Conservation (phyloP, 2,797 vertebrate genomes). For the Hypotaenidia okinawae region DNA sequence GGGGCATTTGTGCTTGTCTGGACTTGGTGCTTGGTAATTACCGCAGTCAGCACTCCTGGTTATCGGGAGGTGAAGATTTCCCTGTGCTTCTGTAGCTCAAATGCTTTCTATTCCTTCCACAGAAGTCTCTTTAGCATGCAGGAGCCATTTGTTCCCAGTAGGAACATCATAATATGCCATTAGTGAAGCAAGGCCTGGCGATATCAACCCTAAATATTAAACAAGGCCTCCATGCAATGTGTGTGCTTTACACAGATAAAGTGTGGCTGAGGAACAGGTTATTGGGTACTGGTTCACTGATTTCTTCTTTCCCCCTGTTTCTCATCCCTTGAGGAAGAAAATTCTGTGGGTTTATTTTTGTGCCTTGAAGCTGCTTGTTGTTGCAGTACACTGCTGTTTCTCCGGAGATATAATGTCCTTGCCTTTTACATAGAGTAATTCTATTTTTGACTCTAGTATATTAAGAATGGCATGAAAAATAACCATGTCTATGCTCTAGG, state of each 20-base stretch:
- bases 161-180: neutral
- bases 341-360: slow-evolving; percentile 44
- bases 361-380: slow-evolving; percentile 19
- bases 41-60: neutral
- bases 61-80: neutral
- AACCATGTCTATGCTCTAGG: neutral
- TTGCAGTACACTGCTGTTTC: slow-evolving; percentile 3
- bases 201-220: slow-evolving; percentile 6
- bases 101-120: neutral
- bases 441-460: slow-evolving; percentile 48
- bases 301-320: neutral
- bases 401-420: slow-evolving; percentile 2
- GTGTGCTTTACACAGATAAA: neutral
- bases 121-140: slow-evolving; percentile 3
- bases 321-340: slow-evolving; percentile 16
- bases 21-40: neutral
- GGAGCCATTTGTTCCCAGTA: neutral
- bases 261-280: neutral
- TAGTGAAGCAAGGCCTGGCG: neutral
- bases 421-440: slow-evolving; percentile 26
- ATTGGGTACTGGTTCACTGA: neutral
- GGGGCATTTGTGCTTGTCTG: neutral
- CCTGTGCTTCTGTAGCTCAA: neutral
- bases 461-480: slow-evolving; percentile 41
- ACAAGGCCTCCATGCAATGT: neutral